These are phyloP conservation scores for Limnephilus marmoratus DNA, from an alignment of 2,888 invertebrate species.

Conservation along the genomic window DNA sequence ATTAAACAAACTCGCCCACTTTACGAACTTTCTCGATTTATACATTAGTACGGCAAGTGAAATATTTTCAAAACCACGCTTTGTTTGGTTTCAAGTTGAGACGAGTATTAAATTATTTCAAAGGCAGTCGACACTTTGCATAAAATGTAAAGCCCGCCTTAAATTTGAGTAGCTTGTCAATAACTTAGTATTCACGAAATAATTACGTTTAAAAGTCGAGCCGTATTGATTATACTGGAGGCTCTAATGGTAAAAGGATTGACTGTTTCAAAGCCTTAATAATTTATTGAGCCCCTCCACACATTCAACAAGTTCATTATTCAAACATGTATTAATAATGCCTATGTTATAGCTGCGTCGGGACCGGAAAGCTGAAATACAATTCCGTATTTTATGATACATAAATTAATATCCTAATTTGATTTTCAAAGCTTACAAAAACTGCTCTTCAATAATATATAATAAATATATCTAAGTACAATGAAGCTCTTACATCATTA, in stretches of 20 bases:
- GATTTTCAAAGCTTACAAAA: not conserved
- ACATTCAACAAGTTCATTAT: constrained; percentile 2
- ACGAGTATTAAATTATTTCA: not conserved
- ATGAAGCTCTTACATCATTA: not conserved
- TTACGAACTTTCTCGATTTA: constrained; percentile 9
- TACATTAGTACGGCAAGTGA: not conserved
- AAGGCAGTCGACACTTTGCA: not conserved
- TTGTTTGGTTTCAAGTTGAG: not conserved
- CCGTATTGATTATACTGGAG: not conserved
- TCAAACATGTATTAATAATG: not conserved
- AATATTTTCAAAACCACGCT: constrained; percentile 12
- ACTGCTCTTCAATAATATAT: not conserved
- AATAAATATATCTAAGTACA: not conserved
- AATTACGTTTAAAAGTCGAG: not conserved
- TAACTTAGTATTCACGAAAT: not conserved
- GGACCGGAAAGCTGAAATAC: not conserved
- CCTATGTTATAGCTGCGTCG: not conserved
- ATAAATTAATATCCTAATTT: not conserved
- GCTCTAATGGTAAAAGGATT: not conserved
- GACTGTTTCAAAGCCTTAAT: not conserved
- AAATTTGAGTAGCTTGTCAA: not conserved
- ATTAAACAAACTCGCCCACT: constrained; percentile 30
- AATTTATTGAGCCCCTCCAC: not conserved
- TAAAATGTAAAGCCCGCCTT: not conserved
- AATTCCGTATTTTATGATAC: not conserved